phyloP scores from a whole-genome alignment of 2,113 vertebrate genomes.

The Phalacrocorax brasilianus region DNA sequence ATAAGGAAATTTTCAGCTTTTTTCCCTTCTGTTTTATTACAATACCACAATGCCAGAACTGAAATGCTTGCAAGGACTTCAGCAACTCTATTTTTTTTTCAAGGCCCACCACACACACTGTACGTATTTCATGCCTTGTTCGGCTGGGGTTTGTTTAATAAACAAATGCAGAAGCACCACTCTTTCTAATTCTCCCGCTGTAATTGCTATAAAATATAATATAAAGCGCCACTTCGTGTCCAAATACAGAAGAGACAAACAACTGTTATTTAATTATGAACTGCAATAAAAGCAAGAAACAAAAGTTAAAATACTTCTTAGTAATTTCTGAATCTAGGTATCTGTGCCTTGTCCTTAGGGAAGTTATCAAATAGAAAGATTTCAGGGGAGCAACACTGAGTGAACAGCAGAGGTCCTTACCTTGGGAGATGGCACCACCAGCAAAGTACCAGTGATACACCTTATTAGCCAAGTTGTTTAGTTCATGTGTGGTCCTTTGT shows the following conservation, averaged over 20 bases:
- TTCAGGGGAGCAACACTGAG: not conserved
- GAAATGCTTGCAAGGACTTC: not conserved
- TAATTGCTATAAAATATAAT: not conserved
- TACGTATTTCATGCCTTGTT: no score
- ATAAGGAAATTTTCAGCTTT: not conserved
- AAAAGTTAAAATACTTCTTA: not conserved
- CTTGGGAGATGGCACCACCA: not conserved
- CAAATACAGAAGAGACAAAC: not conserved
- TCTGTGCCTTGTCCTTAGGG: not conserved
- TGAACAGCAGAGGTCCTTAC: not conserved
- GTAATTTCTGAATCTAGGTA: not conserved
- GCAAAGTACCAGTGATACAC: not conserved
- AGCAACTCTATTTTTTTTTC: not conserved
- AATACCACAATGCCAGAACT: not conserved
- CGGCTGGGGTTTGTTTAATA: not conserved
- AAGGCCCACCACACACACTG: not conserved
- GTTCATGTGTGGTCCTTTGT: fast-evolving
- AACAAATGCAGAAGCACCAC: not conserved
- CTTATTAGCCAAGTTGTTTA: not conserved
- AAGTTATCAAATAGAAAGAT: not conserved
- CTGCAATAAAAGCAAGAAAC: not conserved
- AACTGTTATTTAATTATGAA: not conserved
- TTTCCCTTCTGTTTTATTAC: not conserved
- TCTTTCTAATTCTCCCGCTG: not conserved
- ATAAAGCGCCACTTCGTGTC: not conserved